These are phyloP conservation scores for Pipistrellus pygmaeus DNA, from an alignment of 2,797 vertebrate species.

Conservation along the genomic window DNA sequence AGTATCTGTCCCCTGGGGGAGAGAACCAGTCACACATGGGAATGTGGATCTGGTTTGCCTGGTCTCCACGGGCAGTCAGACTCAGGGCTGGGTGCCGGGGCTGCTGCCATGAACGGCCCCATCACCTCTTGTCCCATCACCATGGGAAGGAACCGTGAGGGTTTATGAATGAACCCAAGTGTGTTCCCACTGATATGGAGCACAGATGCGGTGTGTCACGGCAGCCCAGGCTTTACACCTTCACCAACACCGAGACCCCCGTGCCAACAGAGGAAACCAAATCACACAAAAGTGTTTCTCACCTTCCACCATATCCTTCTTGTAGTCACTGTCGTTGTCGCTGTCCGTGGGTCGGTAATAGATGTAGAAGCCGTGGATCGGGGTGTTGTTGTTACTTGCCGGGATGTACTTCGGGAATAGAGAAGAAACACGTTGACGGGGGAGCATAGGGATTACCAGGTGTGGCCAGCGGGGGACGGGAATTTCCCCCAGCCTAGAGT, in stretches of 20 bases:
- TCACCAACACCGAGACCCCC: not conserved
- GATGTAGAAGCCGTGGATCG: slow-evolving; percentile 98
- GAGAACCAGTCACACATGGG: not conserved
- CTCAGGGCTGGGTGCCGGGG: not conserved
- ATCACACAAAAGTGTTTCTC: slow-evolving; percentile 52
- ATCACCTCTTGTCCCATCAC: not conserved
- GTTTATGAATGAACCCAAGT: not conserved
- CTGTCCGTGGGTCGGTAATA: slow-evolving; percentile 99
- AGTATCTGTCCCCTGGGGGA: slow-evolving; percentile 93
- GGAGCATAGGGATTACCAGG: not conserved
- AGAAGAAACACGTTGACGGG: slow-evolving; percentile 42
- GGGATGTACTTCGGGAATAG: slow-evolving; percentile 91
- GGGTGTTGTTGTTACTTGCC: slow-evolving; percentile 96
- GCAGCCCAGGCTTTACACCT: not conserved
- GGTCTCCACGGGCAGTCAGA: not conserved
- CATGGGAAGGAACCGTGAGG: not conserved
- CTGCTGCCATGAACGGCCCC: not conserved
- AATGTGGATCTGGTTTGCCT: accelerated
- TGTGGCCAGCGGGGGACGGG: not conserved
- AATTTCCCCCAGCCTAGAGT: not conserved
- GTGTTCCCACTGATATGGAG: accelerated
- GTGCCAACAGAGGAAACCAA: not conserved
- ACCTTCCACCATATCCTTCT: slow-evolving; percentile 98
- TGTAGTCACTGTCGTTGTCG: slow-evolving; percentile 99
- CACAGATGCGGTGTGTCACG: not conserved